Conservation (phyloP, 1,140 invertebrate species). For the Samia ricini region DNA sequence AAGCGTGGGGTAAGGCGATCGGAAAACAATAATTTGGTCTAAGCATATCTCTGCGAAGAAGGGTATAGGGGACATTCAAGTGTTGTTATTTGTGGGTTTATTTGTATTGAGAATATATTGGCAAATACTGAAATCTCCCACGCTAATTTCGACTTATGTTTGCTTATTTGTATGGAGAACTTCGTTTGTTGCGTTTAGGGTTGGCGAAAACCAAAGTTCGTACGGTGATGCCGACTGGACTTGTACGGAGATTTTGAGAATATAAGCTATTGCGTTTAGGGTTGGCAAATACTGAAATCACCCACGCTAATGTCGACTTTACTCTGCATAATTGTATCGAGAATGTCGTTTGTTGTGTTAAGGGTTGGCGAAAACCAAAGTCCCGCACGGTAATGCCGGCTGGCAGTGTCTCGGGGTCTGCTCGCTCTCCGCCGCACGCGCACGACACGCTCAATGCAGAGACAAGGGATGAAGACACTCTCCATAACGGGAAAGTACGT, state of each 20-base stretch:
- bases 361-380: conserved; percentile 88
- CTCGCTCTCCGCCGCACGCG: conserved; percentile 57
- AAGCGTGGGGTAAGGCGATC: too few species aligned
- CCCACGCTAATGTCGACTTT: too few species aligned
- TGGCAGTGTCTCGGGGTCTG: conserved; percentile 49
- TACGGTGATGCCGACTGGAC: conserved; percentile 83
- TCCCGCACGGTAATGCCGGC: conserved; percentile 84
- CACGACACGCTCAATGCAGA: conserved; percentile 58
- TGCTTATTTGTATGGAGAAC: neutral
- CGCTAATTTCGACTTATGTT: neutral
- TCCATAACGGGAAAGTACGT: conserved; percentile 57
- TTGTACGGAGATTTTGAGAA: too few species aligned
- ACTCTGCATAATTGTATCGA: neutral
- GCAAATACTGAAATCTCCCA: too few species aligned
- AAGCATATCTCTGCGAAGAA: too few species aligned
- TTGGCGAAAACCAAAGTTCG: conserved; percentile 87
- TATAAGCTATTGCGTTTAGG: too few species aligned
- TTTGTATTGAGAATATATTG: too few species aligned
- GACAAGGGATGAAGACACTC: conserved; percentile 54
- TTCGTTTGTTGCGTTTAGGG: conserved; percentile 69
- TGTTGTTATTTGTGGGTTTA: too few species aligned
- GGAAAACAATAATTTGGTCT: too few species aligned
- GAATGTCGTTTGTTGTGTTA: conserved; percentile 14
- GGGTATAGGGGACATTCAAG: too few species aligned
- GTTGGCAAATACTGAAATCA: too few species aligned